Percentiles rank a stretch among this genome's conserved stretches.
Evolutionary conservation across 2,113 vertebrate genomes (phyloP).

Genomic region (Gobio gobio): DNA sequence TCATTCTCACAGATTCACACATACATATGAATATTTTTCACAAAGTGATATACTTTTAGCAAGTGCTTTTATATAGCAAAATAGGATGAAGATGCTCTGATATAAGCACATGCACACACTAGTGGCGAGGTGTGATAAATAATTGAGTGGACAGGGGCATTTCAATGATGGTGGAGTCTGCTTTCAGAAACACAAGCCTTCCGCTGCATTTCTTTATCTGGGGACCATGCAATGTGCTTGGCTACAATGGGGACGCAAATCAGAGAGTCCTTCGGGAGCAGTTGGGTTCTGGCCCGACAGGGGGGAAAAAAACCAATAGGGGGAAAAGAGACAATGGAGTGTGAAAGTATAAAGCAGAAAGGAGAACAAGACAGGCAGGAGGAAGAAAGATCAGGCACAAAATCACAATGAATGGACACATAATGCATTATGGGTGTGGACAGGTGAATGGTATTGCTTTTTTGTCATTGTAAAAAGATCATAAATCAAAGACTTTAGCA

Average conservation of each 20-base stretch:
- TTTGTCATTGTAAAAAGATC: slow-evolving; percentile 35
- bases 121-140: slow-evolving; percentile 76
- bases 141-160: slow-evolving; percentile 76
- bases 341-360: slow-evolving; percentile 33
- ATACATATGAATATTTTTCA: slow-evolving; percentile 16
- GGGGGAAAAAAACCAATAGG: slow-evolving; percentile 14
- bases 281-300: slow-evolving; percentile 12
- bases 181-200: slow-evolving; percentile 80
- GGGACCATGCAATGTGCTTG: slow-evolving; percentile 38
- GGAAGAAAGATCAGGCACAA: slow-evolving; percentile 45
- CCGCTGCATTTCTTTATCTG: slow-evolving; percentile 55
- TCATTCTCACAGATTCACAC: background rate
- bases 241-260: slow-evolving; percentile 51
- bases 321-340: slow-evolving; percentile 34
- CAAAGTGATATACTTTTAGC: slow-evolving; percentile 2
- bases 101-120: slow-evolving; percentile 37
- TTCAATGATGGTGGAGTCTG: slow-evolving; percentile 77
- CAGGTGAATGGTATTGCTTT: slow-evolving; percentile 53
- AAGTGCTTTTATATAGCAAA: background rate
- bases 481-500: slow-evolving; percentile 52
- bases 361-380: slow-evolving; percentile 40
- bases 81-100: slow-evolving; percentile 22
- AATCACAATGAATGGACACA: slow-evolving; percentile 52
- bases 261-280: slow-evolving; percentile 50
- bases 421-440: slow-evolving; percentile 48